A percentile compares a stretch with the other conserved stretches of the same genome.
Evolutionary conservation across 2,797 vertebrate genomes (phyloP).

Genomic region (Pachyuromys duprasi): DNA sequence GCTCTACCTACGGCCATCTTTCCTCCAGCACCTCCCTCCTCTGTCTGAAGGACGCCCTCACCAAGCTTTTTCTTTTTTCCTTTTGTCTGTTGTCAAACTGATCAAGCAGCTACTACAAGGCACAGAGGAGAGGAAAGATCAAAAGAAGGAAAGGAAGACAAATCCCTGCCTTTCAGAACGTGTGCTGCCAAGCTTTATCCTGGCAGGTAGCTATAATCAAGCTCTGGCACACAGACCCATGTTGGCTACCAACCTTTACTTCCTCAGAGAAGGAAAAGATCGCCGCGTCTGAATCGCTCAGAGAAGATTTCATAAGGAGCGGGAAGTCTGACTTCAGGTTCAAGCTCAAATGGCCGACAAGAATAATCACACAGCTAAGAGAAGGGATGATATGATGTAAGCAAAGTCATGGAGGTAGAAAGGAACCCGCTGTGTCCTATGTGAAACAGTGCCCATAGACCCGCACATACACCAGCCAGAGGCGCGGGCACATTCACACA

Average conservation of each 20-base stretch:
- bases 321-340: background rate
- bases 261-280: conserved; percentile 24
- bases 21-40: background rate
- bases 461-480: background rate
- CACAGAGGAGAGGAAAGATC: background rate
- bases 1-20: background rate
- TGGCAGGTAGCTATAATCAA: background rate
- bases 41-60: background rate
- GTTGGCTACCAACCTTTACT: conserved; percentile 10
- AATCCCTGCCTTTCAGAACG: background rate
- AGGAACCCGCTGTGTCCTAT: background rate
- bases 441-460: background rate
- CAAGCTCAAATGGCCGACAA: background rate
- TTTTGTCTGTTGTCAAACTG: background rate
- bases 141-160: background rate
- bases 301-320: background rate
- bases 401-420: background rate
- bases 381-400: background rate
- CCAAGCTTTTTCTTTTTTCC: too few relatives aligned
- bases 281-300: background rate
- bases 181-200: background rate
- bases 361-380: background rate
- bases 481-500: background rate
- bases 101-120: background rate
- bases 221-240: background rate